Percentiles rank a stretch among this genome's conserved stretches.
Evolutionary conservation across 1,140 invertebrate species (phyloP).

Genomic region (Monochamus saltuarius): DNA sequence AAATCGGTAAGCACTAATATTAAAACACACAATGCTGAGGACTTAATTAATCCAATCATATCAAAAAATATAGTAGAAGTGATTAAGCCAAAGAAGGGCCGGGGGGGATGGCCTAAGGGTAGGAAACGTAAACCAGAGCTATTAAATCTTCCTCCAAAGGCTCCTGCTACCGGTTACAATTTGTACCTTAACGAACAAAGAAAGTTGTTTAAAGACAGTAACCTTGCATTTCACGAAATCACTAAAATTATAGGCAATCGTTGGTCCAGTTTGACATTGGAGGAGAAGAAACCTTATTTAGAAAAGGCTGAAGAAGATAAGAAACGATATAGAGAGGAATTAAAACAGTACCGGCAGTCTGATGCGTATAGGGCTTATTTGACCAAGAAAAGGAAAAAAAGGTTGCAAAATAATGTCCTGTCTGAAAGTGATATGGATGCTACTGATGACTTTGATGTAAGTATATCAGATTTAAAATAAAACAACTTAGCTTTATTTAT

Average conservation of each 20-base stretch:
- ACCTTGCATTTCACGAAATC: conserved; percentile 56
- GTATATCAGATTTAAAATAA: too few relatives aligned
- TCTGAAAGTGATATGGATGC: conserved; percentile 58
- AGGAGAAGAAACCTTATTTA: conserved; percentile 59
- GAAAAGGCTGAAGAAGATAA: conserved; percentile 59
- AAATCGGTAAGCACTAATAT: not conserved
- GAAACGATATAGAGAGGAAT: conserved; percentile 58
- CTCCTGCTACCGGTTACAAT: conserved; percentile 61
- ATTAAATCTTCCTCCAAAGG: conserved; percentile 57
- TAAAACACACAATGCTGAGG: conserved; percentile 5
- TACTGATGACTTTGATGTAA: conserved; percentile 58
- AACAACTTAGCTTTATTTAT: too few relatives aligned
- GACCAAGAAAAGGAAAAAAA: conserved; percentile 57
- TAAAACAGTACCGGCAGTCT: conserved; percentile 59
- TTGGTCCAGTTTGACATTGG: conserved; percentile 58
- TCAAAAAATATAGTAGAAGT: conserved; percentile 17
- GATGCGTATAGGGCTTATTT: conserved; percentile 59
- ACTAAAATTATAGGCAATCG: conserved; percentile 61
- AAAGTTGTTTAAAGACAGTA: conserved; percentile 56
- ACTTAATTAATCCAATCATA: not conserved
- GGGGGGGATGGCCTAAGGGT: conserved; percentile 65
- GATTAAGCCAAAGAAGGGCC: conserved; percentile 51
- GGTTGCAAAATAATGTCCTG: conserved; percentile 54
- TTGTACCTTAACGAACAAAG: conserved; percentile 60
- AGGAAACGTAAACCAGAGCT: conserved; percentile 59